phyloP scores from a whole-genome alignment of 2,113 vertebrate genomes.

The Conger conger region DNA sequence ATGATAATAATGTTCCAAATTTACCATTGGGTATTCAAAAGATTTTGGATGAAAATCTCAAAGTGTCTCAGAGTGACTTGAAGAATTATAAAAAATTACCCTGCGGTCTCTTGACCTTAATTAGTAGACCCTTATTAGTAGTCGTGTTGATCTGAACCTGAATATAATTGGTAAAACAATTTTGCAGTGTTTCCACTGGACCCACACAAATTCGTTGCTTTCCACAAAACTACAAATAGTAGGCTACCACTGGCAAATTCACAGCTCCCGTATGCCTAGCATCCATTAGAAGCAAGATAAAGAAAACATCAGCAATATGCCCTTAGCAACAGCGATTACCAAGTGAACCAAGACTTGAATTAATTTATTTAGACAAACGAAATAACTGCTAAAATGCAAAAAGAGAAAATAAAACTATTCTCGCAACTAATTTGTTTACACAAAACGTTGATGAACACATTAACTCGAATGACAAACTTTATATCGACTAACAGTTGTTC shows the following conservation, averaged over 20 bases:
- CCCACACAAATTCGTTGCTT: not conserved
- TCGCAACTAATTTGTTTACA: not conserved
- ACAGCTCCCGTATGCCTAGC: not conserved
- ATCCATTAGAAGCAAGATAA: conserved; percentile 8
- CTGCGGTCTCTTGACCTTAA: not conserved
- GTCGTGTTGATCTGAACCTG: no score
- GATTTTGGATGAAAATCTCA: no score
- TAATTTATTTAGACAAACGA: not conserved
- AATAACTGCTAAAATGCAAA: not conserved
- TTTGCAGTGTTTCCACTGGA: not conserved
- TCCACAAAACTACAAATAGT: not conserved
- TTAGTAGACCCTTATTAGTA: not conserved
- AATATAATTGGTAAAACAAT: not conserved
- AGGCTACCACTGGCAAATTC: not conserved
- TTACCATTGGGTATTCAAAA: no score
- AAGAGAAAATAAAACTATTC: not conserved
- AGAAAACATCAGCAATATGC: conserved; percentile 16
- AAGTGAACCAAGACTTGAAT: not conserved
- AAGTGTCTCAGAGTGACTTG: not conserved
- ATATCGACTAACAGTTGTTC: not conserved
- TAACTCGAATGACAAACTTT: not conserved
- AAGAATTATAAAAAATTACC: not conserved
- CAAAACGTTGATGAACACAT: not conserved
- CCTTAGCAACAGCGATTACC: conserved; percentile 35
- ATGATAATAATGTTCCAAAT: no score